A percentile compares a stretch with the other conserved stretches of the same genome.
Conservation (phyloP, 2,797 vertebrate species). For the Micrastur ruficollis region DNA sequence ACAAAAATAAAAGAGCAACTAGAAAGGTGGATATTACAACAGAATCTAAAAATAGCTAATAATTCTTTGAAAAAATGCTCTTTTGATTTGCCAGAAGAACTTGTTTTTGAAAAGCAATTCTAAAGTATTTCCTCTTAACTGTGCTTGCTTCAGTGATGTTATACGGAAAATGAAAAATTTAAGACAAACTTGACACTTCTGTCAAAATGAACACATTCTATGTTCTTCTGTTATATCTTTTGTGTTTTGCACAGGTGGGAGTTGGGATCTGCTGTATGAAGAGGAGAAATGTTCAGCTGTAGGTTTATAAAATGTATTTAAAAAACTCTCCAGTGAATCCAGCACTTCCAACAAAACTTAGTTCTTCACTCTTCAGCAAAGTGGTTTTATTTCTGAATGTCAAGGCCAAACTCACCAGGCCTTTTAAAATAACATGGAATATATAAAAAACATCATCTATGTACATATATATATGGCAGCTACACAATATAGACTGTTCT, state of each 20-base stretch:
- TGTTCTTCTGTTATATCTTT: neutral
- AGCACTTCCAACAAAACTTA: neutral
- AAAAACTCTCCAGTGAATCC: neutral
- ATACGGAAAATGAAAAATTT: neutral
- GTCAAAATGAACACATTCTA: conserved; percentile 6
- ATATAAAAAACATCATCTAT: neutral
- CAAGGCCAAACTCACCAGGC: neutral
- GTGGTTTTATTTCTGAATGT: neutral
- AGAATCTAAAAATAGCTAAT: neutral
- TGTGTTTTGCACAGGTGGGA: neutral
- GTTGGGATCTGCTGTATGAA: neutral
- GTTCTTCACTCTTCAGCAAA: neutral
- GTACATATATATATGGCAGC: neutral
- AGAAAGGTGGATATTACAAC: neutral
- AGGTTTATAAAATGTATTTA: neutral
- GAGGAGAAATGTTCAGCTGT: neutral
- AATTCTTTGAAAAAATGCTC: neutral
- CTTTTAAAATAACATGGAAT: neutral
- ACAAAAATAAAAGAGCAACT: neutral
- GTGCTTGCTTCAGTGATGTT: neutral
- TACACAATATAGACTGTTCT: neutral
- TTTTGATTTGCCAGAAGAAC: neutral
- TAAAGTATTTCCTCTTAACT: conserved; percentile 23
- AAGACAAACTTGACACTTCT: conserved; percentile 37
- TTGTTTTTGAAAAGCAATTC: conserved; percentile 33